A percentile compares a stretch with the other conserved stretches of the same genome.
Conservation (phyloP, 2,888 invertebrate species). For the Rhogogaster chlorosoma region DNA sequence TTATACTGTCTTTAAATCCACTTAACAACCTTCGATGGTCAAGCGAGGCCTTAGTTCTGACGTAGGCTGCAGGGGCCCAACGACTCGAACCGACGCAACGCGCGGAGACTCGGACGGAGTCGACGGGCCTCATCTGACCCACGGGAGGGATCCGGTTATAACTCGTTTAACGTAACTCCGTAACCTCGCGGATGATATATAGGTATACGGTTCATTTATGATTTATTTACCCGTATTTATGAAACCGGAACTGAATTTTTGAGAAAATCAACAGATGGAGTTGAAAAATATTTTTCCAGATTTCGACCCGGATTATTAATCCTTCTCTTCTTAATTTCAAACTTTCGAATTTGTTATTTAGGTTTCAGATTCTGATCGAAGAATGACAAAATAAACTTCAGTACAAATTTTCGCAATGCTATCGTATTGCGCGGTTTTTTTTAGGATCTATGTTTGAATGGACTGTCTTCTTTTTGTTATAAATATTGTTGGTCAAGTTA, state of each 20-base stretch:
- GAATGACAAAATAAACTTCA: too few relatives aligned
- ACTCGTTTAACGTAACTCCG: constrained; percentile 26
- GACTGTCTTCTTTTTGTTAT: not conserved
- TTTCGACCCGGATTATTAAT: too few relatives aligned
- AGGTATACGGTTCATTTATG: not conserved
- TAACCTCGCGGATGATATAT: not conserved
- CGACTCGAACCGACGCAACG: constrained; percentile 29
- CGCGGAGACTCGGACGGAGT: constrained; percentile 46
- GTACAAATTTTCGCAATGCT: too few relatives aligned
- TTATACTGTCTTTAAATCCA: constrained; percentile 11
- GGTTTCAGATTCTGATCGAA: too few relatives aligned
- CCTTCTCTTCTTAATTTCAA: too few relatives aligned
- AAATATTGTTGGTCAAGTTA: not conserved
- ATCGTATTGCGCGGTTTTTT: too few relatives aligned
- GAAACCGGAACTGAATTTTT: not conserved
- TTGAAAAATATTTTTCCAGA: not conserved
- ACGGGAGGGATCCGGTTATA: constrained; percentile 52
- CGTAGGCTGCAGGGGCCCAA: constrained; percentile 29
- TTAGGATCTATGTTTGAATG: not conserved
- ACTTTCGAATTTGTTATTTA: too few relatives aligned
- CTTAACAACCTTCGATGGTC: constrained; percentile 37
- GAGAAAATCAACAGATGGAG: not conserved
- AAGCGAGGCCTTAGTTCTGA: constrained; percentile 23
- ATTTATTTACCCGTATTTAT: not conserved
- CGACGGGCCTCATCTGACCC: constrained; percentile 65